These are phyloP conservation scores for Siniperca chuatsi DNA, from an alignment of 2,113 vertebrate genomes.

Conservation along the genomic window DNA sequence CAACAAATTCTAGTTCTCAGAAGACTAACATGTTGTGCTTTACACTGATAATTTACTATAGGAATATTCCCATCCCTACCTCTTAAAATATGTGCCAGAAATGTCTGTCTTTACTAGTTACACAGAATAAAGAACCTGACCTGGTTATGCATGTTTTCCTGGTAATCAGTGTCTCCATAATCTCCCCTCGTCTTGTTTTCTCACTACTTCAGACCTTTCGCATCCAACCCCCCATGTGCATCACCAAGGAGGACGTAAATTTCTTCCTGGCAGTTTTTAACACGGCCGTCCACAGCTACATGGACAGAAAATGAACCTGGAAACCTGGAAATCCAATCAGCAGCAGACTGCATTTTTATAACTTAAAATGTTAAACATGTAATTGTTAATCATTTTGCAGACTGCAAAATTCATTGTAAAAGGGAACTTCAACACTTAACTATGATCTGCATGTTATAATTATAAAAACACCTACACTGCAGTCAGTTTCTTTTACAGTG, in stretches of 20 bases:
- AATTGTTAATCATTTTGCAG: not conserved
- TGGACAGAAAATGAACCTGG: not conserved
- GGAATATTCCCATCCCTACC: not conserved
- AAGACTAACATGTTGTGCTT: not conserved
- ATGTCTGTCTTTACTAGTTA: not conserved
- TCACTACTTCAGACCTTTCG: constrained; percentile 4
- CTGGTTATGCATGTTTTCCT: not conserved
- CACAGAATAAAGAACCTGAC: not conserved
- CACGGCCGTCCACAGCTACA: not conserved
- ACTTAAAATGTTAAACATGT: not conserved
- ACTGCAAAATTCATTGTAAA: not conserved
- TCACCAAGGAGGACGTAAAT: not conserved
- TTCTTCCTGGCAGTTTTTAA: constrained; percentile 20
- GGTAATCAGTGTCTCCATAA: not conserved
- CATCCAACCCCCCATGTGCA: constrained; percentile 18
- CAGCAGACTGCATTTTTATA: not conserved
- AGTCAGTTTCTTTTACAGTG: not conserved
- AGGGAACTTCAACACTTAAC: not conserved
- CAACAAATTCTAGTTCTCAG: not conserved
- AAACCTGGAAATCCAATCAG: not conserved
- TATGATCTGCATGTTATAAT: not conserved
- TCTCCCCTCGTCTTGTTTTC: not conserved
- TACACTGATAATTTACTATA: not conserved
- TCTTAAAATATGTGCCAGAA: not conserved
- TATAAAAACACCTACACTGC: not conserved